Base-by-base conservation (phyloP, 2,888 invertebrate species). In the Dicyrtomina minuta region DNA sequence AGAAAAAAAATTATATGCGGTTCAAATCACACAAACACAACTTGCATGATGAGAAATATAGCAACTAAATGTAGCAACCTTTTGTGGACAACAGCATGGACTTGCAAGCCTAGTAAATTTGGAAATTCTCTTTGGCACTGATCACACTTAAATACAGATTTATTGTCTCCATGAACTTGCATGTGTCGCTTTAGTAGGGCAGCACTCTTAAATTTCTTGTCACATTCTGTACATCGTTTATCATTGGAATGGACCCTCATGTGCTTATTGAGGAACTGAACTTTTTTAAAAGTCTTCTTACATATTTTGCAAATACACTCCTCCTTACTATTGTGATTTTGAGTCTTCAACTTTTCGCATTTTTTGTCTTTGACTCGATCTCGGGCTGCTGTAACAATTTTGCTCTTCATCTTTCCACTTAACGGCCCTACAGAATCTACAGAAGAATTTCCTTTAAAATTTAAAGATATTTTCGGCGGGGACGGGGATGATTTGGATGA, bases 121-220 rank as follows among this genome's bases (percentile, higher is more conserved):
- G 67, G 67, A 39, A 67, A 67, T 59, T 46, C 51, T 41, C 67
- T 26, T 13, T 20, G 20, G 26, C 67, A 67, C 10, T 67, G 51
- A n/a, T 46, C 49, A 51, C 67, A 67, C 22, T 60, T 67, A n/a
- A 59, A 67, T 2, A 22, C 60, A 13, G 53, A 24, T 20, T 64
- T 41, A 27, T 49, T 20, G 15, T 43, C 46, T 43, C 41, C 55
- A 44, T 66, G 66, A 22, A 66, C 20, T 43, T 44, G 46, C 43
- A 56, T 43, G 24, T 66, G 66, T 3, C 66, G 66, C 13, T 27
- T 41, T 4, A 66, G 58, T 1, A 66, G 22, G 13, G 12, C 46
- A 10, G 56, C 24, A 66, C 22, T 58, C 22, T 55, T 66, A 58
- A 44, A 66, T 20, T 58, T 56, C 27, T 66, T 66, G 6, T 33